Percentiles rank a stretch among this genome's conserved stretches.
These are phyloP conservation scores for Passer montanus DNA, from an alignment of 2,113 vertebrate genomes.

Conservation along the genomic window DNA sequence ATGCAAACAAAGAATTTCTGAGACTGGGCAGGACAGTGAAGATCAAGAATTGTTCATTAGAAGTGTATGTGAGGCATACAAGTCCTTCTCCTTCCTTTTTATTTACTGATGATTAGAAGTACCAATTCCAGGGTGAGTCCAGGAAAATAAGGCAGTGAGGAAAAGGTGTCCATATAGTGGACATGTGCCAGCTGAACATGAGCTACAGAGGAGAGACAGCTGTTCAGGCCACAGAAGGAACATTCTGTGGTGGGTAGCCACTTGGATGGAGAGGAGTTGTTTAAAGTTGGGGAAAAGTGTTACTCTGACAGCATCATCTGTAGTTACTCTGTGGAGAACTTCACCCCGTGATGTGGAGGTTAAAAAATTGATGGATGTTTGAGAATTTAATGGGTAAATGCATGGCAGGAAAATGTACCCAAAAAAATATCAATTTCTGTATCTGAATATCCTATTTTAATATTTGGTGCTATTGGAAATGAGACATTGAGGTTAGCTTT, in stretches of 20 bases:
- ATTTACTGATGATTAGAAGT: not conserved
- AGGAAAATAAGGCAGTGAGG: not conserved
- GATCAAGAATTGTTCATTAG: not conserved
- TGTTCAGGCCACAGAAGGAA: not conserved
- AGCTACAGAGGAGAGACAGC: not conserved
- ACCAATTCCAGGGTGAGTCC: not conserved
- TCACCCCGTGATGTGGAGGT: not conserved
- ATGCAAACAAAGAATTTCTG: not conserved
- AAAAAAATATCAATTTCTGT: not conserved
- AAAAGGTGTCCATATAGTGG: not conserved
- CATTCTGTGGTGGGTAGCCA: not conserved
- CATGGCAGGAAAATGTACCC: not conserved
- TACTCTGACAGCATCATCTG: not conserved
- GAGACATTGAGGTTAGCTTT: not conserved
- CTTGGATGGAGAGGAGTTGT: not conserved
- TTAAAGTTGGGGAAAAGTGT: not conserved
- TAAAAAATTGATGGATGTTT: not conserved
- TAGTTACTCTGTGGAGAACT: not conserved
- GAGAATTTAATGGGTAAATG: not conserved
- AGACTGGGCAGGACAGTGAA: not conserved
- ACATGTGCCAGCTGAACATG: not conserved
- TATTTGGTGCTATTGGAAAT: not conserved
- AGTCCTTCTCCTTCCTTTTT: not conserved
- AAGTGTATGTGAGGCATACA: not conserved
- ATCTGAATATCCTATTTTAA: not conserved